These are phyloP conservation scores for Strix uralensis DNA, from an alignment of 2,113 vertebrate species.

Conservation along the genomic window DNA sequence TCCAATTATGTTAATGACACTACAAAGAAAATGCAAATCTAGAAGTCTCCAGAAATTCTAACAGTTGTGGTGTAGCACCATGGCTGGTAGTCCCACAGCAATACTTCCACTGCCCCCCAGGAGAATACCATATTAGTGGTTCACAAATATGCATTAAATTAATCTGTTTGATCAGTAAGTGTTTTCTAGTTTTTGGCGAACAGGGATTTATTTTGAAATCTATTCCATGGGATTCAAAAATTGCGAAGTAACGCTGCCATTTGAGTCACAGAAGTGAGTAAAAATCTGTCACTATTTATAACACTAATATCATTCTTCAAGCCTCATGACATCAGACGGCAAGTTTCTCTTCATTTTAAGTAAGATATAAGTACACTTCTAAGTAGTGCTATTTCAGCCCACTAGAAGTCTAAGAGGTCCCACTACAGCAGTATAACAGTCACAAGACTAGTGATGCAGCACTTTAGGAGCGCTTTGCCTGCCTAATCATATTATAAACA, in stretches of 20 bases:
- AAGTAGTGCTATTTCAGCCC: constrained; percentile 62
- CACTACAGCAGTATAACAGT: constrained; percentile 69
- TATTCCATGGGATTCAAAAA: constrained; percentile 15
- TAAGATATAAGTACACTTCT: constrained; percentile 53
- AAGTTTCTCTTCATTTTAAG: constrained; percentile 62
- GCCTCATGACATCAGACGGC: neutral
- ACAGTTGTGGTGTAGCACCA: constrained; percentile 42
- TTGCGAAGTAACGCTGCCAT: neutral
- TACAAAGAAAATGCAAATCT: constrained; percentile 73
- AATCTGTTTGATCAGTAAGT: constrained; percentile 69
- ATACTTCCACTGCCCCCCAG: neutral
- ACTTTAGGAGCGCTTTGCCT: constrained; percentile 57
- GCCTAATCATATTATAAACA: constrained; percentile 73
- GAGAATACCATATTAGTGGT: constrained; percentile 57
- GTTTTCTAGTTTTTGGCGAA: neutral
- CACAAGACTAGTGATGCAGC: constrained; percentile 64
- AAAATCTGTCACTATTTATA: neutral
- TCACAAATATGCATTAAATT: constrained; percentile 65
- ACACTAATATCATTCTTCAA: neutral
- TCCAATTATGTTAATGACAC: constrained; percentile 68
- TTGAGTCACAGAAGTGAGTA: constrained; percentile 13
- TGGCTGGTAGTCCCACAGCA: constrained; percentile 51
- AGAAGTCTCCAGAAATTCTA: constrained; percentile 65
- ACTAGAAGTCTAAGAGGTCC: constrained; percentile 69
- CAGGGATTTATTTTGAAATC: constrained; percentile 12